Percentiles rank a stretch among this genome's conserved stretches.
phyloP scores from a whole-genome alignment of 2,113 vertebrate species.

The Vulpes ferrilata region DNA sequence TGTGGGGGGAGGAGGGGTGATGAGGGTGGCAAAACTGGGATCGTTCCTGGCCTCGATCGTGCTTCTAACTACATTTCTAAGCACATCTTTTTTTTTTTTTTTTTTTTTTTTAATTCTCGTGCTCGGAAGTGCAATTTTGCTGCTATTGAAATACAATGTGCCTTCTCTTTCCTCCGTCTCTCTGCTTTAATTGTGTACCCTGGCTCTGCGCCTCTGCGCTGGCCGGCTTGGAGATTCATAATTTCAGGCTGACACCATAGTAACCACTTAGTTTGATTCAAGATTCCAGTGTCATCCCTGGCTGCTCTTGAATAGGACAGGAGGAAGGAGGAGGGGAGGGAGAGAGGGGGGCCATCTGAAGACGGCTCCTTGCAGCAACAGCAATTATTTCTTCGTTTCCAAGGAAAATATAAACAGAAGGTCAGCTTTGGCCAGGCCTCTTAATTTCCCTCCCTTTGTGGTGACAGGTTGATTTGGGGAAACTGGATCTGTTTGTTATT shows the following conservation, averaged over 20 bases:
- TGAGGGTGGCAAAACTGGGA: constrained; percentile 11
- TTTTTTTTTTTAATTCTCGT: neutral
- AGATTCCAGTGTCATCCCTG: constrained; percentile 88
- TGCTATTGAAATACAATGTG: constrained; percentile 84
- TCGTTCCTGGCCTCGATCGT: constrained; percentile 70
- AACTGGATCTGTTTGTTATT: constrained; percentile 76
- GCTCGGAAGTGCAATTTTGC: constrained; percentile 84
- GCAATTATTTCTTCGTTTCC: constrained; percentile 87
- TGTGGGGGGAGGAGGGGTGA: neutral
- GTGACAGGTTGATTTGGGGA: constrained; percentile 80
- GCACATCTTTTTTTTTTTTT: constrained; percentile 33
- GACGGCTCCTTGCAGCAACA: constrained; percentile 81
- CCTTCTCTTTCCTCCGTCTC: constrained; percentile 81
- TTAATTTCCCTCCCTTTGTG: constrained; percentile 79
- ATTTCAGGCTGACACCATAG: constrained; percentile 91
- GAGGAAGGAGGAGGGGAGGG: neutral
- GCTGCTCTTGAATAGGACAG: constrained; percentile 86
- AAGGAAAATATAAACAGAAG: constrained; percentile 88
- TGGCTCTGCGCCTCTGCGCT: constrained; percentile 85
- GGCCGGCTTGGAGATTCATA: constrained; percentile 85
- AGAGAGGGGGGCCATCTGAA: constrained; percentile 84
- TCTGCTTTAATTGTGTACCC: constrained; percentile 86
- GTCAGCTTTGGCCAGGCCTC: constrained; percentile 84
- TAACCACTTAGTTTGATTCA: constrained; percentile 90
- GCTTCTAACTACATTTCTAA: constrained; percentile 84